Evolutionary conservation across 2,113 vertebrate genomes (phyloP).

Genomic region (Archilochus colubris): DNA sequence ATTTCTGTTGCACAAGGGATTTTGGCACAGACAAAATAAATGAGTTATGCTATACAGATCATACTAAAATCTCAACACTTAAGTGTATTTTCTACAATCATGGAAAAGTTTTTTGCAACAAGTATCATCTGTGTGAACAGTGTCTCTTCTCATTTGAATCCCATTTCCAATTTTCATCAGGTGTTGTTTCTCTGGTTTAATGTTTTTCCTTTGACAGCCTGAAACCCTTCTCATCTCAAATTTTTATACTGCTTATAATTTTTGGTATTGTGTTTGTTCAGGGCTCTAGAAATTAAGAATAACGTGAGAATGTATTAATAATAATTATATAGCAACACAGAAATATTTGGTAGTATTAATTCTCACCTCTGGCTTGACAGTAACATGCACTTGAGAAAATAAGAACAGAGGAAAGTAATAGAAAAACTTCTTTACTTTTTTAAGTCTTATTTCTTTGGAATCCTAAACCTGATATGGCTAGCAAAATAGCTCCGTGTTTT

Average conservation of each 20-base stretch:
- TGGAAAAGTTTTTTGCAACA: neutral
- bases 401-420: neutral
- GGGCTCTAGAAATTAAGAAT: neutral
- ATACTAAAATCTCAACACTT: neutral
- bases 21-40: neutral
- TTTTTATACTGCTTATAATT: neutral
- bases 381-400: neutral
- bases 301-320: neutral
- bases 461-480: neutral
- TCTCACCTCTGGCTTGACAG: constrained; percentile 9
- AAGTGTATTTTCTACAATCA: neutral
- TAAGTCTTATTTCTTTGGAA: neutral
- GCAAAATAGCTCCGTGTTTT: neutral
- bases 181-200: neutral
- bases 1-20: neutral
- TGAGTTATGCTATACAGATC: neutral
- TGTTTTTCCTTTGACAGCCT: neutral
- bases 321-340: neutral
- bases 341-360: neutral
- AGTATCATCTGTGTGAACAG: neutral
- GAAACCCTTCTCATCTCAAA: neutral
- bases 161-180: neutral
- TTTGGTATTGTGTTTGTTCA: neutral
- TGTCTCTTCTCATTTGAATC: neutral
- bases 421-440: neutral